Evolutionary conservation across 2,888 invertebrate species (phyloP).

Genomic region (Pyrrhia umbra): DNA sequence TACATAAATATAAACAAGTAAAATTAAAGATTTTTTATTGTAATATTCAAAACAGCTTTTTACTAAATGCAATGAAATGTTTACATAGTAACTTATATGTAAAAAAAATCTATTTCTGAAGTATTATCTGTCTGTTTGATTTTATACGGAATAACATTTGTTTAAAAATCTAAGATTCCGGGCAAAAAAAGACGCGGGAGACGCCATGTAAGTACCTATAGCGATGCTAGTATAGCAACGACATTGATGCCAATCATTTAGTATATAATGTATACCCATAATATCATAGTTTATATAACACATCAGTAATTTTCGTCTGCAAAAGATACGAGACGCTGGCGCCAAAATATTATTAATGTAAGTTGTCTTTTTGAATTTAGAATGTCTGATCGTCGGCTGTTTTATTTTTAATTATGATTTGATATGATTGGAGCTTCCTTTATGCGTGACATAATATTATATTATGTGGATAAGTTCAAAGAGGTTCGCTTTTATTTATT

Average conservation of each 20-base stretch:
- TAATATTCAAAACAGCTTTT: no score
- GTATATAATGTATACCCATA: neutral
- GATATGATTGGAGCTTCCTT: constrained; percentile 45
- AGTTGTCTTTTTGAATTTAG: constrained; percentile 23
- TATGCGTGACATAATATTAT: constrained; percentile 22
- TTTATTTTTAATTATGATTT: constrained; percentile 39
- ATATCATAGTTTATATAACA: constrained; percentile 33
- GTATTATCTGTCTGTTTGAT: no score
- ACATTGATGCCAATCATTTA: constrained; percentile 33
- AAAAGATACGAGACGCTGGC: constrained; percentile 41
- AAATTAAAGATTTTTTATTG: no score
- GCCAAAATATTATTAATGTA: constrained; percentile 48
- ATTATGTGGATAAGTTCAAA: constrained; percentile 37
- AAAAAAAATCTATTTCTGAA: no score
- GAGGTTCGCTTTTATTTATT: constrained; percentile 36
- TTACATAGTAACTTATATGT: no score
- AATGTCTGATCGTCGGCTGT: constrained; percentile 13
- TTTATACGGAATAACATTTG: no score
- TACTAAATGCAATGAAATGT: no score
- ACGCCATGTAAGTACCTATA: no score
- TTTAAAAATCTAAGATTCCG: no score
- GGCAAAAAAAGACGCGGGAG: no score
- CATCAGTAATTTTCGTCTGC: constrained; percentile 13
- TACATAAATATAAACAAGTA: neutral
- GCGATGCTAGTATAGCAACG: no score